Base-by-base conservation (phyloP, 2,113 vertebrate genomes). In the Isichthys henryi region DNA sequence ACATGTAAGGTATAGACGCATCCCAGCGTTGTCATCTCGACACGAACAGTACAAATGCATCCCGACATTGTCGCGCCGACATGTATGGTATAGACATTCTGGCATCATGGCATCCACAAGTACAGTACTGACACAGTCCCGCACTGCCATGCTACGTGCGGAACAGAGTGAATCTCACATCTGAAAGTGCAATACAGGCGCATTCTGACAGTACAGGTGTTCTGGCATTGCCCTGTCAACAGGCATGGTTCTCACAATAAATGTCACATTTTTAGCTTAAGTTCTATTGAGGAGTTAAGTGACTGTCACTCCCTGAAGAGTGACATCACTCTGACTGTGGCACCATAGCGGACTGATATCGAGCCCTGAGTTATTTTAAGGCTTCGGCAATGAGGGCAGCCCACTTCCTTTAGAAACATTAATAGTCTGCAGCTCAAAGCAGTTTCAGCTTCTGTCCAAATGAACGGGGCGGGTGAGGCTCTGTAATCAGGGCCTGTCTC, bases 21-120 rank as follows among this genome's bases (percentile, higher is more conserved):
- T 21, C 1, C 52, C 52, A 53, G 17, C 17, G 1, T 53, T 21
- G 17, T 21, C 5, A 17, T 0, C 97, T 99, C 86, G 99, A 98
- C 96, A 99, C 98, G 98, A 99, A 95, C 43, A 23, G 92, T 92
- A 94, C 5, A n/a, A 15, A 46, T 43, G 23, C 74, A 3, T 11
- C 31, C 39, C 23, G 10, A n/a, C 45, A 52, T 17, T 3, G 50
- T 46, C 0, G 23, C 49, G 10, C 8, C 56, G 48, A 27, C 58
- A 87, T 31, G 19, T 23, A 62, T 56, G 9, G 35, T 23, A 45
- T 21, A 88, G 50, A 35, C 52, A 56, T 56, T 21, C 53, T 56
- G 53, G 53, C 1, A 56, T 56, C 19, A 5, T 56, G 53, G 53
- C 19, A 56, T 56, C 19, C 53, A 56, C 1, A 56, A 56, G 53